Percentiles rank a stretch among this genome's conserved stretches.
Evolutionary conservation across 2,888 invertebrate species (phyloP).

Genomic region (Zaprionus lineosus): DNA sequence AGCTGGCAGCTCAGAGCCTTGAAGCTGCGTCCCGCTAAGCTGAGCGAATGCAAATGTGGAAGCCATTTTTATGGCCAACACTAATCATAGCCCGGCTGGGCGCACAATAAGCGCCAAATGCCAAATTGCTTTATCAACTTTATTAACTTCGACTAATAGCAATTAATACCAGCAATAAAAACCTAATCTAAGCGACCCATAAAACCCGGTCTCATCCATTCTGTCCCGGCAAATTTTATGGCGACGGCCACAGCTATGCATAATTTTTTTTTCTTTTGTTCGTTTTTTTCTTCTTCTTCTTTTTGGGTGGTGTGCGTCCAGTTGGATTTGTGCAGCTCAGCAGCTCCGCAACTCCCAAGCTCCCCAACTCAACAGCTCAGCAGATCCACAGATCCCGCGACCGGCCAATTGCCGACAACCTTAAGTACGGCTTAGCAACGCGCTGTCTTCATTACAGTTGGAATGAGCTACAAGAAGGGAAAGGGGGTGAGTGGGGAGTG

Average conservation of each 20-base stretch:
- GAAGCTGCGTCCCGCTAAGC: background rate
- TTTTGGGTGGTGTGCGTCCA: conserved; percentile 23
- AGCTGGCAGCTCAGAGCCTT: too few relatives aligned
- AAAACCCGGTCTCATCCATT: conserved; percentile 58
- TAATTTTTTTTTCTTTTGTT: conserved; percentile 33
- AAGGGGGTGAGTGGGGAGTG: background rate
- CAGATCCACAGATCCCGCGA: too few relatives aligned
- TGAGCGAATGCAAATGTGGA: conserved; percentile 64
- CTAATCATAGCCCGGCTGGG: conserved; percentile 65
- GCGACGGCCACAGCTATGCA: conserved; percentile 53
- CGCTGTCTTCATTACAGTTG: conserved; percentile 73
- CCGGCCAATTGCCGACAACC: conserved; percentile 75
- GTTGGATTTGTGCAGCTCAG: conserved; percentile 6
- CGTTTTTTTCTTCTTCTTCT: conserved; percentile 12
- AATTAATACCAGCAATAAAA: conserved; percentile 78
- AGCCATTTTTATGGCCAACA: conserved; percentile 60
- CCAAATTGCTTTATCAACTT: conserved; percentile 79
- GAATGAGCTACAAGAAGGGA: conserved; percentile 28
- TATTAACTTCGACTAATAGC: conserved; percentile 79
- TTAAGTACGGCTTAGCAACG: conserved; percentile 75
- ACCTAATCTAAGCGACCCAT: conserved; percentile 73
- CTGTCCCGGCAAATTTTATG: conserved; percentile 55
- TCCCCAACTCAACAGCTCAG: too few relatives aligned
- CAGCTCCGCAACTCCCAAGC: too few relatives aligned
- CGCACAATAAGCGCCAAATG: conserved; percentile 73